These are phyloP conservation scores for Trypoxylon attenuatum DNA, from an alignment of 2,888 invertebrate species.

Conservation along the genomic window DNA sequence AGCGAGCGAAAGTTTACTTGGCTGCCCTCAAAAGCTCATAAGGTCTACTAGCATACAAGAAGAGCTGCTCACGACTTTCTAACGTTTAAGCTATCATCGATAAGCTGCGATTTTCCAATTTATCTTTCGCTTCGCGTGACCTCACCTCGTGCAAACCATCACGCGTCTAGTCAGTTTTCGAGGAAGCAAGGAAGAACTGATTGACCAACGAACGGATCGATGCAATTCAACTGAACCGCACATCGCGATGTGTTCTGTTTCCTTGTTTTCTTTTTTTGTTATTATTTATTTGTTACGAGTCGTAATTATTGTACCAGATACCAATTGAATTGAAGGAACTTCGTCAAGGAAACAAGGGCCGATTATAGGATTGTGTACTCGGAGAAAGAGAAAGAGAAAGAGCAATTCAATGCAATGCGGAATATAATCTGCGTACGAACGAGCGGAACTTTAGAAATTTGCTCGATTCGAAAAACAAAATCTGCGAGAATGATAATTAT, in stretches of 20 bases:
- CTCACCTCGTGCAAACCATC: constrained; percentile 45
- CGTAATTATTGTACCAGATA: constrained; percentile 58
- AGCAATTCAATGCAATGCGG: constrained; percentile 27
- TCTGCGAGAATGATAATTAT: constrained; percentile 54
- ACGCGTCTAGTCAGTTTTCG: constrained; percentile 50
- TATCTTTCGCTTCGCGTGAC: too few relatives aligned
- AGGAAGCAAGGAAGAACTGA: constrained; percentile 29
- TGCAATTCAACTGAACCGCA: constrained; percentile 27
- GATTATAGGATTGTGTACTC: too few relatives aligned
- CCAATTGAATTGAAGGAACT: too few relatives aligned
- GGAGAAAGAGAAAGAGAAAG: constrained; percentile 31
- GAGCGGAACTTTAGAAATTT: constrained; percentile 30
- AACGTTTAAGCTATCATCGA: constrained; percentile 59
- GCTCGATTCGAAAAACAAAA: constrained; percentile 38
- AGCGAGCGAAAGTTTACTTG: constrained; percentile 75
- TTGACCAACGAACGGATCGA: constrained; percentile 18
- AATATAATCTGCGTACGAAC: constrained; percentile 17
- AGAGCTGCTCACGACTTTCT: constrained; percentile 81
- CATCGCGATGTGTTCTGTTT: constrained; percentile 45
- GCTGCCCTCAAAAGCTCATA: constrained; percentile 78
- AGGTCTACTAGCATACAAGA: constrained; percentile 91
- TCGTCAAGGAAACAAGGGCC: too few relatives aligned
- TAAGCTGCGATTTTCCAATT: constrained; percentile 61
- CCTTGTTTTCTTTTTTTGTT: constrained; percentile 64
- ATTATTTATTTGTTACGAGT: constrained; percentile 70